These are phyloP conservation scores for Palythoa heliodiscus DNA, from an alignment of 92 coral and sea anemone species.

Conservation along the genomic window DNA sequence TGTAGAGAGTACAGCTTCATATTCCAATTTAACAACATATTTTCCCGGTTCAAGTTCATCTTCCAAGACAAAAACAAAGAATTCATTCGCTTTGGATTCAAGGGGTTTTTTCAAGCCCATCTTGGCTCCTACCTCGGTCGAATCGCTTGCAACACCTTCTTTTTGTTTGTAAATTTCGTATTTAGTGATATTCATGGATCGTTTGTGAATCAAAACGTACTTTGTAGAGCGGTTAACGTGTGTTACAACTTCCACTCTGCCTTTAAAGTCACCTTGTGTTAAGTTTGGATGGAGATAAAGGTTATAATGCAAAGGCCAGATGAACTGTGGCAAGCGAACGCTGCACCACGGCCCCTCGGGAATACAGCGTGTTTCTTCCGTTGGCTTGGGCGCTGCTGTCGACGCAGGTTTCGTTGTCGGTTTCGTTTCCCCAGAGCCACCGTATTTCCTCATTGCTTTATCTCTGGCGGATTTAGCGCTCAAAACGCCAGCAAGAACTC, in stretches of 20 bases:
- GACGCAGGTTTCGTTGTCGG: neutral
- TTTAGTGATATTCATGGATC: conserved; percentile 68
- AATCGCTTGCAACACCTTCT: conserved; percentile 21
- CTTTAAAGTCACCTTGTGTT: conserved; percentile 61
- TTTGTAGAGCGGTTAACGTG: conserved; percentile 58
- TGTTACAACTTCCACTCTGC: conserved; percentile 57
- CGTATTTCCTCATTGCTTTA: conserved; percentile 60
- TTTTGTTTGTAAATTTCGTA: conserved; percentile 49
- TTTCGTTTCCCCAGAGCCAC: conserved; percentile 28
- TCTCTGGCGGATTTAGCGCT: conserved; percentile 77
- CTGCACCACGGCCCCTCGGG: conserved; percentile 82
- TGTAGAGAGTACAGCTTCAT: conserved; percentile 64
- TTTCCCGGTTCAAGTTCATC: conserved; percentile 61
- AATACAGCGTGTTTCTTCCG: conserved; percentile 45
- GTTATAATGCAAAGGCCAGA: conserved; percentile 77
- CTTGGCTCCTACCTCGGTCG: conserved; percentile 48
- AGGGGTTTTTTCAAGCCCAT: conserved; percentile 49
- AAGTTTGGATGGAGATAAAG: conserved; percentile 67
- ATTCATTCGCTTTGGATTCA: conserved; percentile 70
- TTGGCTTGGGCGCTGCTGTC: conserved; percentile 35
- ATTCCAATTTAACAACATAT: conserved; percentile 64
- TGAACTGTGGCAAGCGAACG: conserved; percentile 67
- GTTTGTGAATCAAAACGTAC: conserved; percentile 71
- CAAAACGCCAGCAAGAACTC: conserved; percentile 82
- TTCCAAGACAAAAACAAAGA: conserved; percentile 66